phyloP scores from a whole-genome alignment of 2,797 vertebrate genomes.

The Eulemur coronatus region DNA sequence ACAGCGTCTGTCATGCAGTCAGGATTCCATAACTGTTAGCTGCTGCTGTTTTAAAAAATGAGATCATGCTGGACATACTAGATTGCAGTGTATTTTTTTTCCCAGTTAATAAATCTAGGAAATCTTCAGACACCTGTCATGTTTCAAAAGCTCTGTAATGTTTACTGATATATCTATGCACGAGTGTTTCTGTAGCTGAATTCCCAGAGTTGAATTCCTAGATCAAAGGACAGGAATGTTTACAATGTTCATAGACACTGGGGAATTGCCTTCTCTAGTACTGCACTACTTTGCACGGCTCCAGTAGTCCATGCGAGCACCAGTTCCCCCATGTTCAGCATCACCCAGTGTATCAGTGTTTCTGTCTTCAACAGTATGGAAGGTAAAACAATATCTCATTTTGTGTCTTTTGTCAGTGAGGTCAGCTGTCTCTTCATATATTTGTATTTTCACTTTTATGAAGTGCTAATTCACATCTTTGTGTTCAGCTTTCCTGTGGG shows the following conservation, averaged over 20 bases:
- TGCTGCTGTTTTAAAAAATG: background rate
- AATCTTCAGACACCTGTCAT: background rate
- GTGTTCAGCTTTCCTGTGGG: background rate
- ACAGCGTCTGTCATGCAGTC: background rate
- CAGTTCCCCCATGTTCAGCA: background rate
- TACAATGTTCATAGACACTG: background rate
- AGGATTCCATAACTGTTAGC: background rate
- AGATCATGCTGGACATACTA: background rate
- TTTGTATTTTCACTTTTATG: background rate
- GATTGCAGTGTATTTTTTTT: background rate
- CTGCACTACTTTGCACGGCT: fast-evolving
- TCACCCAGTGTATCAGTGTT: background rate
- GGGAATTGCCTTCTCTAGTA: no score
- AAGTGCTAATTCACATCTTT: background rate
- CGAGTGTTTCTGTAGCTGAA: background rate
- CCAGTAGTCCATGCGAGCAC: background rate
- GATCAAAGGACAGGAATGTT: background rate
- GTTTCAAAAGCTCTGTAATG: background rate
- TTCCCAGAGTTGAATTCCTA: background rate
- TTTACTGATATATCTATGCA: background rate
- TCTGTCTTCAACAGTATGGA: background rate
- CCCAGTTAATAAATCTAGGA: no score
- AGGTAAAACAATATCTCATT: background rate
- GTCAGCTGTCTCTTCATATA: background rate
- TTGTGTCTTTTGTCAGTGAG: background rate